Base-by-base conservation (phyloP, 2,888 invertebrate genomes). In the Elgonia sp. region DNA sequence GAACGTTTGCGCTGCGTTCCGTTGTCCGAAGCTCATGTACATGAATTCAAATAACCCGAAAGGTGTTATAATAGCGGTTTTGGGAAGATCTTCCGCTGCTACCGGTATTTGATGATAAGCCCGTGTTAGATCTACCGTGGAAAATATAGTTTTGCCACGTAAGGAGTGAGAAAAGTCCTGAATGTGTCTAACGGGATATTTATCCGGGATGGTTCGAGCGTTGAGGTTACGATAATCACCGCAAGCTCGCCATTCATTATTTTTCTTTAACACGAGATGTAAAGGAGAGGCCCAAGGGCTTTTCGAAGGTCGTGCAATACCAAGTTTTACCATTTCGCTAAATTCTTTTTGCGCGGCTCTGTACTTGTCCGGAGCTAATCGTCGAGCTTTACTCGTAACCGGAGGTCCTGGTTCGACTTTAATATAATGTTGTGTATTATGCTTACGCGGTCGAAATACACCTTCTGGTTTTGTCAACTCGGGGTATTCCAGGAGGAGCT, bases 371-470 rank as follows among this genome's bases (percentile, higher is more conserved):
- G 92, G 92, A 6, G 91, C 76, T 6, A 94, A 84, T 0, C 93
- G 89, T 14, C 94, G 89, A 1, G 93, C 89, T 67, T 89, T 88
- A 6, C 90, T 57, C 42, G 79, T 79, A 7, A 93, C 92, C 7
- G 94, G 94, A 37, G 92, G 92, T 18, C 93, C 93, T 0, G 88
- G 37, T 9, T 90, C 91, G 14, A 92, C 92, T 53, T 86, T 62
- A 57, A 93, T 75, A 87, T 90, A 90, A 53, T 92, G 92, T 6
- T 21, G 14, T 0, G 88, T 91, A 9, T 16, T 18, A 42, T 88
- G 89, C 7, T 46, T 46, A 75, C 81, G 0, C 40, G 21, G 0
- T n/a, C 29, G 16, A 0, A 12, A 5, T 40, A 21, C 91, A 90
- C 70, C 89, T 88, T 46, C 46, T 2, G 55, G 89, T 5, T 50